Conservation (phyloP, 2,888 invertebrate species). For the Mythimna lalbum region DNA sequence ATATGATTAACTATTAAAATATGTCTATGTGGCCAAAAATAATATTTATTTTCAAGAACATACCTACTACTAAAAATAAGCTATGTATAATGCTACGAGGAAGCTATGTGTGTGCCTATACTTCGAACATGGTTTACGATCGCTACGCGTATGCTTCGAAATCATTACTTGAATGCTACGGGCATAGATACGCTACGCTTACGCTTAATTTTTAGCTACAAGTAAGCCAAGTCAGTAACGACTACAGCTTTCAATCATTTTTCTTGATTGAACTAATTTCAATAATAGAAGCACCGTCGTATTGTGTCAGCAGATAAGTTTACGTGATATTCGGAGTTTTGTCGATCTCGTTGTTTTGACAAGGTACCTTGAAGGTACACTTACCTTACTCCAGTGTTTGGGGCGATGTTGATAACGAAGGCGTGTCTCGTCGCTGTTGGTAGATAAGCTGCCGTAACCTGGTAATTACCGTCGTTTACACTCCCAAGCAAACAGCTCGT, state of each 20-base stretch:
- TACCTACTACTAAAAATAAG: not conserved
- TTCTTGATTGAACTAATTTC: not conserved
- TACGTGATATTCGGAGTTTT: not conserved
- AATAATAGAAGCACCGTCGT: not conserved
- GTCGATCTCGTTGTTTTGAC: slow-evolving; percentile 21
- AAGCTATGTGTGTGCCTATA: not conserved
- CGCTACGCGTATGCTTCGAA: not conserved
- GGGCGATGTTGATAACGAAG: slow-evolving; percentile 17
- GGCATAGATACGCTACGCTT: not conserved
- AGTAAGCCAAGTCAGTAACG: not conserved
- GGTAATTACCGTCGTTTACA: slow-evolving; percentile 56
- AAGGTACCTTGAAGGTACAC: too few relatives aligned
- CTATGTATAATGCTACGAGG: not conserved
- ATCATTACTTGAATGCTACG: not conserved
- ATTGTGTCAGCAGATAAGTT: slow-evolving; percentile 1
- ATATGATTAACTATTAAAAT: too few relatives aligned
- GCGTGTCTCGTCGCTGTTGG: slow-evolving; percentile 24
- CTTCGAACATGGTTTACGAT: not conserved
- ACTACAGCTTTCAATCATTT: not conserved
- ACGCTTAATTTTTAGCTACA: not conserved
- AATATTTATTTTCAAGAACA: too few relatives aligned
- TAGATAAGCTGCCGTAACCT: slow-evolving; percentile 52
- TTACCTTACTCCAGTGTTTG: slow-evolving; percentile 34
- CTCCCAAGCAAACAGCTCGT: slow-evolving; percentile 28
- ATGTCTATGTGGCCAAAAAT: too few relatives aligned